These are phyloP conservation scores for Chelidonichthys spinosus DNA, from an alignment of 2,797 vertebrate genomes.

Conservation along the genomic window DNA sequence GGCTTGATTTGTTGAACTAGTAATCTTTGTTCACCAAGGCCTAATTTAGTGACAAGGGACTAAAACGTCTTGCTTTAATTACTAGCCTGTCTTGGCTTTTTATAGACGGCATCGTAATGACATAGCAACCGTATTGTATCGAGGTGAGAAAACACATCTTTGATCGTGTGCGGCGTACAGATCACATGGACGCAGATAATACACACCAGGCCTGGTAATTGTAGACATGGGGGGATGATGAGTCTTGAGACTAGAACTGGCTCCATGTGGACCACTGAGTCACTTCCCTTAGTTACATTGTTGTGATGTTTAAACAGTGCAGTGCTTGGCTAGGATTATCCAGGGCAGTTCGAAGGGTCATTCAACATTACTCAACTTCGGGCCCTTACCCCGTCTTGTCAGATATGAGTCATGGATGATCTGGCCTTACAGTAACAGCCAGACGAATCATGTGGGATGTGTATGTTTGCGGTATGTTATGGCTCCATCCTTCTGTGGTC, in stretches of 20 bases:
- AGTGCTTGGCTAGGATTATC: slow-evolving; percentile 22
- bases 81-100: slow-evolving; percentile 6
- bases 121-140: slow-evolving; percentile 22
- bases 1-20: slow-evolving; percentile 20
- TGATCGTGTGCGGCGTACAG: slow-evolving; percentile 5
- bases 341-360: slow-evolving; percentile 34
- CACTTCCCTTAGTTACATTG: slow-evolving; percentile 74
- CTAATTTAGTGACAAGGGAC: slow-evolving; percentile 22
- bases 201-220: slow-evolving; percentile 44
- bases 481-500: not conserved
- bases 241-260: not conserved
- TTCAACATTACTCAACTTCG: slow-evolving; percentile 40
- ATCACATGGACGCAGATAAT: slow-evolving; percentile 20
- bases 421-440: not conserved
- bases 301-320: slow-evolving; percentile 52
- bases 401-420: slow-evolving; percentile 62
- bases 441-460: not conserved
- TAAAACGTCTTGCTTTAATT: slow-evolving; percentile 19
- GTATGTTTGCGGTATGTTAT: slow-evolving; percentile 2
- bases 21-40: slow-evolving; percentile 5
- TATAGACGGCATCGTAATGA: slow-evolving; percentile 42
- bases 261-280: slow-evolving; percentile 58
- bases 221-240: slow-evolving; percentile 20
- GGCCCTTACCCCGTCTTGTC: slow-evolving; percentile 2
- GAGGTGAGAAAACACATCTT: slow-evolving; percentile 36